phyloP scores from a whole-genome alignment of 2,113 vertebrate genomes.

The Siphamia tubifer region DNA sequence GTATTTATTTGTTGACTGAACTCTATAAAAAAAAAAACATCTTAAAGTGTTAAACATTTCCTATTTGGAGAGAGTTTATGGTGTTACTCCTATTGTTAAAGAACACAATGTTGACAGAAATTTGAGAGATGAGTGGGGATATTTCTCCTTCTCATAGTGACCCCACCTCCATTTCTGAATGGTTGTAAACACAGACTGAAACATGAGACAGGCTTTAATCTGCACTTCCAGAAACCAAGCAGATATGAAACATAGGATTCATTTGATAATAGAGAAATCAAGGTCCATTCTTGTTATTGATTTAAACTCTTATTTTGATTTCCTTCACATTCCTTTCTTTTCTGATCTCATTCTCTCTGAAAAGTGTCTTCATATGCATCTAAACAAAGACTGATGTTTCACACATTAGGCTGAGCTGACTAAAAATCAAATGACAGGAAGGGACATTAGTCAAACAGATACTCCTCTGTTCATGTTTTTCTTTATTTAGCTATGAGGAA shows the following conservation, averaged over 20 bases:
- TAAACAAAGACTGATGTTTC: neutral
- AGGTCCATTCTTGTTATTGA: neutral
- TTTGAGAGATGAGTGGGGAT: neutral
- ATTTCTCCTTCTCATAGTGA: neutral
- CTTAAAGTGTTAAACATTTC: neutral
- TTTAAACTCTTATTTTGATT: neutral
- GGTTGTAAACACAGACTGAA: neutral
- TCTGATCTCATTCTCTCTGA: neutral
- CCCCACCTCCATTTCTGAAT: neutral
- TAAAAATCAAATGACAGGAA: slow-evolving; percentile 45
- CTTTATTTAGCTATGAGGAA: neutral
- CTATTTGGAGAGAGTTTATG: neutral
- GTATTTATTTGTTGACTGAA: no score
- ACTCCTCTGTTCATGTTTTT: slow-evolving; percentile 39
- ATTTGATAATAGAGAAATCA: neutral
- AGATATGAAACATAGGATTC: no score
- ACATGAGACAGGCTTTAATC: neutral
- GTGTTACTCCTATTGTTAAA: neutral
- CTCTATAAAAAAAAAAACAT: neutral
- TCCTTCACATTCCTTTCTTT: neutral
- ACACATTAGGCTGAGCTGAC: neutral
- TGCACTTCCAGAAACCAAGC: neutral
- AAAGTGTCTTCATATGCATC: no score
- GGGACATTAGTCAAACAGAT: neutral
- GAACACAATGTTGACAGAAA: neutral